Evolutionary conservation across 2,888 invertebrate genomes (phyloP).

Genomic region (Steinernema hermaphroditum): DNA sequence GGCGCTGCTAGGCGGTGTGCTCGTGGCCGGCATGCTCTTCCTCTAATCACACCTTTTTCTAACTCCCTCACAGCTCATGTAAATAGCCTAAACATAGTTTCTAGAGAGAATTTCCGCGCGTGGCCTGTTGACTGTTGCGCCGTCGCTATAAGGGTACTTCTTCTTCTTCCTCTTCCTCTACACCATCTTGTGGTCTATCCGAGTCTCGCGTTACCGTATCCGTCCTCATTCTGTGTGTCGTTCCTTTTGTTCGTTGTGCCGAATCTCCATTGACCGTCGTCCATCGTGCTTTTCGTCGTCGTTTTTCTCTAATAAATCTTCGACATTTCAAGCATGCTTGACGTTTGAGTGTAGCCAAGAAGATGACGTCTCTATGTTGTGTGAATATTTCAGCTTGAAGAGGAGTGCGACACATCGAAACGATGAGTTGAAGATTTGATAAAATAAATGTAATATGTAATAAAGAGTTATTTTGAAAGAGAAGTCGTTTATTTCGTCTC

Average conservation of each 20-base stretch:
- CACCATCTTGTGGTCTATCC: background rate
- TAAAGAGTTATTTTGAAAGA: no score
- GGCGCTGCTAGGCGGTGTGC: slow-evolving; percentile 2
- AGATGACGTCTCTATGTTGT: background rate
- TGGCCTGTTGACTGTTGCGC: slow-evolving; percentile 28
- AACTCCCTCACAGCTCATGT: slow-evolving; percentile 6
- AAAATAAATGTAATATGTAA: background rate
- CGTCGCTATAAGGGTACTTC: slow-evolving; percentile 24
- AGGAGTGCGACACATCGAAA: background rate
- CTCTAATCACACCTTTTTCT: background rate
- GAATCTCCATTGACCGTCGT: slow-evolving; percentile 9
- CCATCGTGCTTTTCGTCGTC: slow-evolving; percentile 6
- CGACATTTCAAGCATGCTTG: background rate
- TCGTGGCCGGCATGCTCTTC: slow-evolving; percentile 5
- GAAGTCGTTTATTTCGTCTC: no score
- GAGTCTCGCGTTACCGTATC: background rate
- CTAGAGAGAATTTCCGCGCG: background rate
- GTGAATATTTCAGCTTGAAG: background rate
- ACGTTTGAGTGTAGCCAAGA: background rate
- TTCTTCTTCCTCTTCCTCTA: background rate
- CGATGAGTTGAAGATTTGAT: background rate
- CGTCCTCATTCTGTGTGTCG: background rate
- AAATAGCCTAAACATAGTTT: slow-evolving; percentile 8
- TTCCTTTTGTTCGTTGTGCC: background rate
- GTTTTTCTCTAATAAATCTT: background rate